Percentiles rank a stretch among this genome's conserved stretches.
phyloP scores from a whole-genome alignment of 2,113 vertebrate genomes.

The Phoxinus phoxinus region DNA sequence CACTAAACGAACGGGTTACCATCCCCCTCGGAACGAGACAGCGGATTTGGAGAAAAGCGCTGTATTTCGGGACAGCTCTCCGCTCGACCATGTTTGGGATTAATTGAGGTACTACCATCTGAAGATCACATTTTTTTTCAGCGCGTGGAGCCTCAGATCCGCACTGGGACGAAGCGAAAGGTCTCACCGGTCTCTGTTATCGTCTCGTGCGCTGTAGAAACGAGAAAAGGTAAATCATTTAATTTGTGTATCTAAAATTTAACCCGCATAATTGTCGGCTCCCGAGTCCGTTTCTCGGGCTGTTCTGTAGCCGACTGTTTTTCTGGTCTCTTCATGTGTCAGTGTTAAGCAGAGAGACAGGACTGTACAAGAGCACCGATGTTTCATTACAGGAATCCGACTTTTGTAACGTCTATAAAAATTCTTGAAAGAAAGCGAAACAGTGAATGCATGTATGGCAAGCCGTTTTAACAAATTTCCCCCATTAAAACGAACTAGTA shows the following conservation, averaged over 20 bases:
- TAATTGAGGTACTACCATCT: conserved; percentile 39
- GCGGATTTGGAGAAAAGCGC: background rate
- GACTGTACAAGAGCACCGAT: background rate
- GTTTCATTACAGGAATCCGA: conserved; percentile 21
- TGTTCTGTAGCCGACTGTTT: background rate
- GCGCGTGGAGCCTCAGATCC: conserved; percentile 6
- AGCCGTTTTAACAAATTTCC: background rate
- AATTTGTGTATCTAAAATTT: background rate
- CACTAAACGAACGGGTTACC: background rate
- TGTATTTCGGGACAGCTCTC: background rate
- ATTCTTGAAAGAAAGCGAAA: background rate
- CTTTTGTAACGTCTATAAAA: conserved; percentile 1
- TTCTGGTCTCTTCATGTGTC: background rate
- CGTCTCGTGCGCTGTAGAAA: conserved; percentile 15
- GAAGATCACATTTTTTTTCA: conserved; percentile 18
- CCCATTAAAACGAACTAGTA: background rate
- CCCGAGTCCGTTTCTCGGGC: background rate
- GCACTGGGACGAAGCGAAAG: conserved; percentile 27
- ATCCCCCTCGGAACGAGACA: background rate
- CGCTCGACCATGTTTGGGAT: conserved; percentile 28
- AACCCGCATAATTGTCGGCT: background rate
- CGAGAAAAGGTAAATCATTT: conserved; percentile 16
- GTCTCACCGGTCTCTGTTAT: background rate
- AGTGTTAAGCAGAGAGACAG: conserved; percentile 10
- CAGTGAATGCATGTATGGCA: background rate